Conservation (phyloP, 2,888 invertebrate species). For the Phengaris arion region DNA sequence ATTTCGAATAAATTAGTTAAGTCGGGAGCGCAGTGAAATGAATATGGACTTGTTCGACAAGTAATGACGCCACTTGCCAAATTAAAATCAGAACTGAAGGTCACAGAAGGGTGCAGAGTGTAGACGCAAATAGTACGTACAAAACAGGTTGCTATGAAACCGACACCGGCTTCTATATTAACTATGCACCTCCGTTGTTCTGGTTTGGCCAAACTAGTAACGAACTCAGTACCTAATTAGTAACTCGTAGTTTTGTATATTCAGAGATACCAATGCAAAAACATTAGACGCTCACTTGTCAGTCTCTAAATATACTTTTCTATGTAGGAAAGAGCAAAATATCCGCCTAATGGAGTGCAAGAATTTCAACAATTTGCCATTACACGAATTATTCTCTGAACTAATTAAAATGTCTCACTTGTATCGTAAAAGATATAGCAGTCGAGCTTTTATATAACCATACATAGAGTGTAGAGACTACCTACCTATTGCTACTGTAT, state of each 20-base stretch:
- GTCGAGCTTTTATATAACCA: too few relatives aligned
- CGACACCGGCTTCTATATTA: not conserved
- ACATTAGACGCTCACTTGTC: not conserved
- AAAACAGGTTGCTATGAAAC: not conserved
- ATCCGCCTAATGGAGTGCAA: not conserved
- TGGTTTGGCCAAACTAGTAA: slow-evolving; percentile 2
- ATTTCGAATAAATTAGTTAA: not conserved
- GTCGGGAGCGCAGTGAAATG: not conserved
- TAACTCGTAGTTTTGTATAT: not conserved
- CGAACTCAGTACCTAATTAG: not conserved
- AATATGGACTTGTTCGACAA: slow-evolving; percentile 5
- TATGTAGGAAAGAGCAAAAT: not conserved
- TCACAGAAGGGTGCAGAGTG: not conserved
- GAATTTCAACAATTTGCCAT: not conserved
- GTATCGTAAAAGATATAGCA: not conserved
- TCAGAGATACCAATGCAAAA: not conserved
- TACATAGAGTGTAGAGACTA: too few relatives aligned
- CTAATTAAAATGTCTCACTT: not conserved
- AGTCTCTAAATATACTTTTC: not conserved
- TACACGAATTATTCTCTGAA: not conserved
- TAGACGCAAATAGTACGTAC: not conserved
- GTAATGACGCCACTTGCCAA: not conserved
- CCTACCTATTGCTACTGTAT: too few relatives aligned
- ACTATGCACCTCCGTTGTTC: not conserved
- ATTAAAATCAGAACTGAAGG: not conserved